Evolutionary conservation across 2,113 vertebrate genomes (phyloP).

Genomic region (Myanophis thanlyinensis): DNA sequence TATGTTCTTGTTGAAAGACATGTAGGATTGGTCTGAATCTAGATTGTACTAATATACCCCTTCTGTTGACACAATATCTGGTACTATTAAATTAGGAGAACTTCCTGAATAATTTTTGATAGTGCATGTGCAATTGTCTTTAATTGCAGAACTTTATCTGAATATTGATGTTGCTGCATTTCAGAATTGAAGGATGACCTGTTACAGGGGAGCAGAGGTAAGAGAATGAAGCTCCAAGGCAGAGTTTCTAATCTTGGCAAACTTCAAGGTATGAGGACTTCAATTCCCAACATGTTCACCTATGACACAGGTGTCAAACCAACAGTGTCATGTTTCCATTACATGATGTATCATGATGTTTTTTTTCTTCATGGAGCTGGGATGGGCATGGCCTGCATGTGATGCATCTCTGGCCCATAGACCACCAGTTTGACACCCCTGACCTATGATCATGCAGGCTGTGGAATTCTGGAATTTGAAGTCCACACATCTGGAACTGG

Average conservation of each 20-base stretch:
- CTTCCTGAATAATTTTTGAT: not conserved
- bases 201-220: not conserved
- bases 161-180: not conserved
- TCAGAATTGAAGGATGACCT: not conserved
- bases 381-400: too few species aligned
- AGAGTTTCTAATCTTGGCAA: not conserved
- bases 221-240: not conserved
- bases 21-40: not conserved
- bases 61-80: not conserved
- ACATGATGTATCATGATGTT: too few species aligned
- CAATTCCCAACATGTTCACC: not conserved
- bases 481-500: not conserved
- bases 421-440: not conserved
- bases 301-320: not conserved
- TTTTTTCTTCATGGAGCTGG: too few species aligned
- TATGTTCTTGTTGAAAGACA: not conserved
- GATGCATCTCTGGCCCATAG: too few species aligned
- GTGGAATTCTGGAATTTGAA: not conserved
- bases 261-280: not conserved
- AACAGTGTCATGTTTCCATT: too few species aligned
- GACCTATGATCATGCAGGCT: not conserved
- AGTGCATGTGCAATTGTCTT: not conserved
- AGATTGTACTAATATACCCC: not conserved
- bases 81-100: not conserved
- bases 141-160: not conserved